phyloP scores from a whole-genome alignment of 2,113 vertebrate species.

The Meriones unguiculatus region DNA sequence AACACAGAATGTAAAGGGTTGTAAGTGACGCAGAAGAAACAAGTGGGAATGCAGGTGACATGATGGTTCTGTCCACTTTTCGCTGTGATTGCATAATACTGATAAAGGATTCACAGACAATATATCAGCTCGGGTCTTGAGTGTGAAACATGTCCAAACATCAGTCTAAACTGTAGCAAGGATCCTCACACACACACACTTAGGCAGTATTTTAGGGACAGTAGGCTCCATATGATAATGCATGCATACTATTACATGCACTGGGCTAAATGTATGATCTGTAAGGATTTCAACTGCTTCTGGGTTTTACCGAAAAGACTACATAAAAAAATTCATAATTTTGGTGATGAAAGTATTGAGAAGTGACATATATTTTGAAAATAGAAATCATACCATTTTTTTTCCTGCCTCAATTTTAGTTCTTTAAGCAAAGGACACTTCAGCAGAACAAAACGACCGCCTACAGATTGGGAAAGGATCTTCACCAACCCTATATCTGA shows the following conservation, averaged over 20 bases:
- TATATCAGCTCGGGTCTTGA: background rate
- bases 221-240: background rate
- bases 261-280: background rate
- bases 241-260: background rate
- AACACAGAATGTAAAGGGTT: constrained; percentile 41
- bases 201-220: background rate
- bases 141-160: constrained; percentile 21
- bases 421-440: background rate
- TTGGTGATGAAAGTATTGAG: background rate
- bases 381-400: background rate
- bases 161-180: background rate
- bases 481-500: no score
- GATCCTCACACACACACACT: background rate
- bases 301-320: constrained; percentile 29
- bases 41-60: constrained; percentile 26
- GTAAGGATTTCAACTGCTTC: background rate
- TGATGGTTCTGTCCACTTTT: background rate
- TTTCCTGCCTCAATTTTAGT: background rate
- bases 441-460: no score
- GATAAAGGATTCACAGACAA: constrained; percentile 10
- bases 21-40: background rate
- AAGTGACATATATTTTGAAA: background rate
- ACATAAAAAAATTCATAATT: background rate
- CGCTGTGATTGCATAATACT: constrained; percentile 15
- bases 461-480: no score